Conservation (phyloP, 2,888 invertebrate genomes). For the Blera fallax region DNA sequence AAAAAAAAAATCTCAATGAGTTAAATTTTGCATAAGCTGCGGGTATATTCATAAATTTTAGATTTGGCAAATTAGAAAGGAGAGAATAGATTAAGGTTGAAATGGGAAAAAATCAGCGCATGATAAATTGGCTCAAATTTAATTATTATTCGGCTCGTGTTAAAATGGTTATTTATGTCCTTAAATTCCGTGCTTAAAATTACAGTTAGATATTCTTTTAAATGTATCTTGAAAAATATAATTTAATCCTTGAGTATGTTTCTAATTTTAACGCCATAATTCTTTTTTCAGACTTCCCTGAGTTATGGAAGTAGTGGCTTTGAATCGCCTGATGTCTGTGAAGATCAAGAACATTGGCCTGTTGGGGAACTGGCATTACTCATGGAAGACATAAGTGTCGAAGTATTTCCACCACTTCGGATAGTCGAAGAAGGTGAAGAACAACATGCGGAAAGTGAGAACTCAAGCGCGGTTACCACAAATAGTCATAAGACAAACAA, state of each 20-base stretch:
- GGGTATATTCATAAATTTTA: background rate
- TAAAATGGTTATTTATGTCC: background rate
- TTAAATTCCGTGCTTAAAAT: background rate
- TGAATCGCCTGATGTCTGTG: constrained; percentile 62
- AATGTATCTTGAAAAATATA: background rate
- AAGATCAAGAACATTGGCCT: constrained; percentile 36
- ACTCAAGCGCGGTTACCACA: background rate
- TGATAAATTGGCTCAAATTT: background rate
- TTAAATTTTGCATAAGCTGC: background rate
- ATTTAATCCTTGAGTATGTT: too few relatives aligned
- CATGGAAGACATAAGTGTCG: constrained; percentile 22
- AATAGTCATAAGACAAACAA: constrained; percentile 20
- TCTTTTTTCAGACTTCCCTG: constrained; percentile 75
- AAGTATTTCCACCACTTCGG: constrained; percentile 56
- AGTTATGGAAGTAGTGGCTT: constrained; percentile 76
- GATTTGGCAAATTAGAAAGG: background rate
- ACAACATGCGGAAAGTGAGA: constrained; percentile 10
- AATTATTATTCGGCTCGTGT: background rate
- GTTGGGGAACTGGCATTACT: constrained; percentile 9
- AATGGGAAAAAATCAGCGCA: background rate
- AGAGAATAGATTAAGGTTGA: background rate
- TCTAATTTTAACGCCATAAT: too few relatives aligned
- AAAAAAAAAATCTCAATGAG: background rate
- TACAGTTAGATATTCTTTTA: background rate
- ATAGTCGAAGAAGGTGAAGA: constrained; percentile 50